Evolutionary conservation across 2,888 invertebrate genomes (phyloP).

Genomic region (Hyalella azteca): DNA sequence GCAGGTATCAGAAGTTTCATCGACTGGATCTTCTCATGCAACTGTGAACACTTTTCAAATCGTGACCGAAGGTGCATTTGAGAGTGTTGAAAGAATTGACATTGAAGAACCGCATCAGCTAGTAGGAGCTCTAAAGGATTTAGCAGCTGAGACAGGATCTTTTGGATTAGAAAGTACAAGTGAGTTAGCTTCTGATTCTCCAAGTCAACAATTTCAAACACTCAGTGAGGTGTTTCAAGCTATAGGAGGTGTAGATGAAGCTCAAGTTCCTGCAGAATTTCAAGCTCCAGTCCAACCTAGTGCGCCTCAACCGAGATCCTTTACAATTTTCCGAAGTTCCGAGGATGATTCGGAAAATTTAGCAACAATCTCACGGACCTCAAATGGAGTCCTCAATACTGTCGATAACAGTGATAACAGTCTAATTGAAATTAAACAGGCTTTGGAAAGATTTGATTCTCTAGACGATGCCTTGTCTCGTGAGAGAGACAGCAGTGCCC

Average conservation of each 20-base stretch:
- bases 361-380: background rate
- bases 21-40: too few relatives aligned
- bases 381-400: background rate
- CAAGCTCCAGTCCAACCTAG: background rate
- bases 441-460: background rate
- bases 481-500: background rate
- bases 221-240: background rate
- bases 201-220: background rate
- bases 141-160: too few relatives aligned
- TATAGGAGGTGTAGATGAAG: background rate
- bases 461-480: background rate
- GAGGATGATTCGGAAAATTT: background rate
- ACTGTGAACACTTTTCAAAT: too few relatives aligned
- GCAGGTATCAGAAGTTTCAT: too few relatives aligned
- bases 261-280: background rate
- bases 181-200: too few relatives aligned
- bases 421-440: background rate
- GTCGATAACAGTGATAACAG: background rate
- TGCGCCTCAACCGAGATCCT: background rate
- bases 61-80: too few relatives aligned
- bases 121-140: background rate
- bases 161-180: too few relatives aligned
- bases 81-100: background rate
- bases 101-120: background rate
- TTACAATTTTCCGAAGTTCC: background rate